These are phyloP conservation scores for Sarcophilus harrisii DNA, from an alignment of 2,797 vertebrate species.

Conservation along the genomic window DNA sequence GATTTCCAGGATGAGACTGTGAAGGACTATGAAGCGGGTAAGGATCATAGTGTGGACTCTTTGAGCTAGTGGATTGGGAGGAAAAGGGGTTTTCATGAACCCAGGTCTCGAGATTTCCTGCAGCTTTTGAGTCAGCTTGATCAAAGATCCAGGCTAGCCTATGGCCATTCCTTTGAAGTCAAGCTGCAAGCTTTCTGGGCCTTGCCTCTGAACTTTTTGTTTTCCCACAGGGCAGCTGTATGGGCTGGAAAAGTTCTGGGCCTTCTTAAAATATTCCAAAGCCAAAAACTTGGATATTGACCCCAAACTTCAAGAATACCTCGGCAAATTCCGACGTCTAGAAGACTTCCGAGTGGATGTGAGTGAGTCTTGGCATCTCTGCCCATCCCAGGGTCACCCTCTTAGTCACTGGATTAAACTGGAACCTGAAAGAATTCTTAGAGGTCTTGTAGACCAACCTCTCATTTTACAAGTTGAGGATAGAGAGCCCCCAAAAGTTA, in stretches of 20 bases:
- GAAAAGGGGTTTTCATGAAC: too few species aligned
- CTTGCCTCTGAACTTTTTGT: background rate
- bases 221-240: constrained; percentile 93
- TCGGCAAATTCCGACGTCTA: constrained; percentile 97
- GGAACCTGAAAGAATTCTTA: background rate
- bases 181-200: background rate
- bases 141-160: background rate
- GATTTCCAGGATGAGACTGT: constrained; percentile 99
- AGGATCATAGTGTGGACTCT: constrained; percentile 61
- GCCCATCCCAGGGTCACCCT: background rate
- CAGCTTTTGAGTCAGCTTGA: background rate
- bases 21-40: constrained; percentile 97
- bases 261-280: constrained; percentile 99
- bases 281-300: constrained; percentile 96
- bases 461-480: background rate
- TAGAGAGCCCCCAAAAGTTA: background rate
- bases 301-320: constrained; percentile 94
- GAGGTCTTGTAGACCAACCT: background rate
- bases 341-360: constrained; percentile 99
- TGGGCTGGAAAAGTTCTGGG: constrained; percentile 99
- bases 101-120: background rate
- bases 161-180: background rate
- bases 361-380: constrained; percentile 78
- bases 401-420: background rate
- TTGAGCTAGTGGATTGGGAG: background rate